Base-by-base conservation (phyloP, 2,113 vertebrate species). In the Caranx ignobilis region DNA sequence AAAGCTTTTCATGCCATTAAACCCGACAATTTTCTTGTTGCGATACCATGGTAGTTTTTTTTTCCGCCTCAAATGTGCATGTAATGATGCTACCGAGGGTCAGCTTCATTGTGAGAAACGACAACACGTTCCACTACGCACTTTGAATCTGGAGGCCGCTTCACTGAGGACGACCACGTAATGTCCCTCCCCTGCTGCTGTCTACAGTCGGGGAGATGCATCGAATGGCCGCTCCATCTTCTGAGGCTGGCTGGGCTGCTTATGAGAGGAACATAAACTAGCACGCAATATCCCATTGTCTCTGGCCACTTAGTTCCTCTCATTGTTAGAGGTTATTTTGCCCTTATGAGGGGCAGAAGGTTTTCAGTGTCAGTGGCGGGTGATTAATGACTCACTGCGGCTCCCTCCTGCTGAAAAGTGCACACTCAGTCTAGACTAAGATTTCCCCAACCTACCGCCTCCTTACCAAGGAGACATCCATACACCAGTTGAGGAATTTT, bases 131-230 rank as follows among this genome's bases (percentile, higher is more conserved):
- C 83, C 75, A 43, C 71, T 12, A 7, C 77, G 79, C 78, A 59
- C 78, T 83, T 80, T 92, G 93, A 94, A 93, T 96, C 94, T 93
- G 89, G 82, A 91, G 88, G 92, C 93, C 92, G 87, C 15, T 94
- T 93, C 90, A 87, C 91, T 86, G 94, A 95, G 92, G 93, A 94
- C 60, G 93, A 88, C 87, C 90, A 56, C 86, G 93, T 96, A 96
- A 96, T 96, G 94, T 95, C 93, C 92, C 91, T 94, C 95, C 96
- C 96, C 96, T 78, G 96, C 96, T 96, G 96, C 92, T 95, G 79
- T 43, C 60, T 84, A 89, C 91, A 92, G 92, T 92, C 92, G 89
- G 89, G 91, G 90, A 95, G 91, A 91, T 91, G 94, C 95, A 95
- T 94, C 94, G 92, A 96, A 95, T 96, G 96, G 95, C 91, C 15